Percentiles rank a stretch among this genome's conserved stretches.
Conservation (phyloP, 35 echinoderm and acorn worm genomes). For the Ophiothrix spiculata region DNA sequence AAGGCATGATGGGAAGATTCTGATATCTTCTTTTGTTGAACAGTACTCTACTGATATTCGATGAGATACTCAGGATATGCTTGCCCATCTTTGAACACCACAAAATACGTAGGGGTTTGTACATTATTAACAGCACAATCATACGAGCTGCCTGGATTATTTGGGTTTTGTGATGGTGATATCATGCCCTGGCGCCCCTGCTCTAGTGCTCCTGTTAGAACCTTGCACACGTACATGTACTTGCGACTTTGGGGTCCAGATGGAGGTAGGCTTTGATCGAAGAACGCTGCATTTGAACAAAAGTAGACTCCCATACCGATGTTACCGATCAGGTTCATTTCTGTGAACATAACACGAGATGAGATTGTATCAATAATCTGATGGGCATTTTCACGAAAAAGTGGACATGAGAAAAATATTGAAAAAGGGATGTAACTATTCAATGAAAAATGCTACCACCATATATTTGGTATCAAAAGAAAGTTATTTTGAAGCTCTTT, state of each 20-base stretch:
- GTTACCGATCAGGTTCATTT: too few relatives aligned
- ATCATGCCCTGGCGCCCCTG: constrained; percentile 12
- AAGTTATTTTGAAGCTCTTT: too few relatives aligned
- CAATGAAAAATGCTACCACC: too few relatives aligned
- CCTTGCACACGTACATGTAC: constrained; percentile 29
- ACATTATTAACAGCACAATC: not conserved
- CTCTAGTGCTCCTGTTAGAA: constrained; percentile 18
- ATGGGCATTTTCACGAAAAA: too few relatives aligned
- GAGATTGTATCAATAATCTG: too few relatives aligned
- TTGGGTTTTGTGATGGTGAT: constrained; percentile 19
- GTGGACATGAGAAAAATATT: too few relatives aligned
- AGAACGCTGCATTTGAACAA: not conserved
- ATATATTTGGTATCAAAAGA: too few relatives aligned
- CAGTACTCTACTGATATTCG: not conserved
- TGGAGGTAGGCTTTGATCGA: not conserved
- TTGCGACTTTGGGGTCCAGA: constrained; percentile 5
- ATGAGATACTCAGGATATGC: constrained; percentile 2
- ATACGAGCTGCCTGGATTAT: not conserved
- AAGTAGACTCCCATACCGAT: constrained; percentile 49
- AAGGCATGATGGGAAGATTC: too few relatives aligned
- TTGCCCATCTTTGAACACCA: constrained; percentile 1
- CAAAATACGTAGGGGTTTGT: not conserved
- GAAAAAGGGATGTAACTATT: too few relatives aligned
- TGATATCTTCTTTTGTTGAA: too few relatives aligned
- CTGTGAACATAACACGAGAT: too few relatives aligned